A percentile compares a stretch with the other conserved stretches of the same genome.
Evolutionary conservation across 2,888 invertebrate genomes (phyloP).

Genomic region (Drosophila robusta): DNA sequence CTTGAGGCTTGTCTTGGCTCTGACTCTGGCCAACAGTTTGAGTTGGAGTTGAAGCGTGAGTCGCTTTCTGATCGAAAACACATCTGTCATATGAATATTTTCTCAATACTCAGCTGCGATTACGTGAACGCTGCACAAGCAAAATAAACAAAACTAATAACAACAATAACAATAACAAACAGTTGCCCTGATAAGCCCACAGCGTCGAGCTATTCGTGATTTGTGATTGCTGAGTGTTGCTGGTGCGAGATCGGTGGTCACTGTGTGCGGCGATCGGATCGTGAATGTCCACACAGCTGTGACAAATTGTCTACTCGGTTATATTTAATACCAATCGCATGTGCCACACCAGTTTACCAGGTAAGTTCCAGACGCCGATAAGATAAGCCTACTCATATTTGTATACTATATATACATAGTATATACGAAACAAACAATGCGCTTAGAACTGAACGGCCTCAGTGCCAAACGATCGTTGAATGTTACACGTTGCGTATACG

Average conservation of each 20-base stretch:
- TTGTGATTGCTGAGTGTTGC: slow-evolving; percentile 4
- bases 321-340: slow-evolving; percentile 35
- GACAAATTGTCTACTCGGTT: not conserved
- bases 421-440: slow-evolving; percentile 4
- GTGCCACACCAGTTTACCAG: slow-evolving; percentile 38
- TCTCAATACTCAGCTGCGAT: slow-evolving; percentile 6
- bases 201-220: slow-evolving; percentile 2
- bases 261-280: slow-evolving; percentile 13
- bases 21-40: not conserved
- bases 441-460: slow-evolving; percentile 3
- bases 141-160: slow-evolving; percentile 15
- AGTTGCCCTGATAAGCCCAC: slow-evolving; percentile 17
- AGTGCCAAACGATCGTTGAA: slow-evolving; percentile 24
- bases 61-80: not conserved
- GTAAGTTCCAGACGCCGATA: slow-evolving; percentile 49
- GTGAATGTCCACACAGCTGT: slow-evolving; percentile 43
- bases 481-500: slow-evolving; percentile 37
- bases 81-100: not conserved
- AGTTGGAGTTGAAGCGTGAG: not conserved
- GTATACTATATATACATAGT: not conserved
- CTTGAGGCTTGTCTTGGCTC: slow-evolving; percentile 1
- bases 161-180: slow-evolving; percentile 1
- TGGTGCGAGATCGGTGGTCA: slow-evolving; percentile 10
- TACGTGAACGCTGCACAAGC: slow-evolving; percentile 17
- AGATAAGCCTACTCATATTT: slow-evolving; percentile 43